Percentiles rank a stretch among this genome's conserved stretches.
phyloP scores from a whole-genome alignment of 2,113 vertebrate genomes.

The Gadus macrocephalus region DNA sequence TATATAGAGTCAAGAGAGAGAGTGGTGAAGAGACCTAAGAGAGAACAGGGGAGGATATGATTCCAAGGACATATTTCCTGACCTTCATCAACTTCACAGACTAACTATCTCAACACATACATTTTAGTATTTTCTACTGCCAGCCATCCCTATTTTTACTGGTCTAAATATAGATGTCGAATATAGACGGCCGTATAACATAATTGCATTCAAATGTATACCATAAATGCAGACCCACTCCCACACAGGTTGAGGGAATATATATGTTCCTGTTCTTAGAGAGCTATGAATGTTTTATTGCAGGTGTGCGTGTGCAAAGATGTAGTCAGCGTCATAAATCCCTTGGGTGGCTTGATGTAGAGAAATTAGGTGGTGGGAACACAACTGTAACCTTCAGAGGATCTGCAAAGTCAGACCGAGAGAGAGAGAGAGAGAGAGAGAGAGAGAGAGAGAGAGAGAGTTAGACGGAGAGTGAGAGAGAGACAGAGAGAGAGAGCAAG shows the following conservation, averaged over 20 bases:
- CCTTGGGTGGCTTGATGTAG: slow-evolving; percentile 1
- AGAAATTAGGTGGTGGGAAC: slow-evolving; percentile 8
- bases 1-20: not conserved
- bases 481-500: not conserved
- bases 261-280: too few relatives aligned
- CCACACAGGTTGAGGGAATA: too few relatives aligned
- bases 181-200: too few relatives aligned
- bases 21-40: too few relatives aligned
- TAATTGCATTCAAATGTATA: too few relatives aligned
- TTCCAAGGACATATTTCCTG: not conserved
- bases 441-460: not conserved
- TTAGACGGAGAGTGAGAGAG: not conserved
- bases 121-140: too few relatives aligned
- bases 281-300: not conserved
- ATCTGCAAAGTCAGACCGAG: slow-evolving; percentile 45
- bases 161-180: too few relatives aligned
- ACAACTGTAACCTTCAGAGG: slow-evolving; percentile 36
- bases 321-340: not conserved
- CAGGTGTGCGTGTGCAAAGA: not conserved
- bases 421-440: not conserved
- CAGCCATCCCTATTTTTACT: too few relatives aligned
- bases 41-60: not conserved
- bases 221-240: too few relatives aligned
- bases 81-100: not conserved
- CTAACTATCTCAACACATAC: too few relatives aligned